These are phyloP conservation scores for Oreonectes daqikongensis DNA, from an alignment of 2,797 vertebrate genomes.

Conservation along the genomic window DNA sequence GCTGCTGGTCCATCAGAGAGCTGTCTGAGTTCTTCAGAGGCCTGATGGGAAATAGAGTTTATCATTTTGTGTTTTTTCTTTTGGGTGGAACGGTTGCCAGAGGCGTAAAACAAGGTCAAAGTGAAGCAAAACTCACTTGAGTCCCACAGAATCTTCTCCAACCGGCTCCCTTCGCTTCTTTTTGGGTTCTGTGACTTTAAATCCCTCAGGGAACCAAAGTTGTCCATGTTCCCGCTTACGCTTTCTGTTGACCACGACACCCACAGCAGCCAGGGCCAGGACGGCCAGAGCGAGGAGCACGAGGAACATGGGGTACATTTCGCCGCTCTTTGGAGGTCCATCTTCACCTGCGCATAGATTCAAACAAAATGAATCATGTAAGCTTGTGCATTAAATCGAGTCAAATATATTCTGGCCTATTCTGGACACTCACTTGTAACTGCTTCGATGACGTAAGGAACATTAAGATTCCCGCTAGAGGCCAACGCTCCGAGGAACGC, in stretches of 20 bases:
- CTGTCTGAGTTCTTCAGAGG: slow-evolving; percentile 91
- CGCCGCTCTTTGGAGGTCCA: slow-evolving; percentile 59
- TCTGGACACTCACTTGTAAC: slow-evolving; percentile 86
- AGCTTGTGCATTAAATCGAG: background rate
- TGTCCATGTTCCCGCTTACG: slow-evolving; percentile 94
- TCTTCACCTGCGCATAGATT: slow-evolving; percentile 77
- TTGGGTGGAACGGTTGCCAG: background rate
- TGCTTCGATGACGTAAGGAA: slow-evolving; percentile 94
- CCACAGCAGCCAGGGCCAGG: slow-evolving; percentile 87
- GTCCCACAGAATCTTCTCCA: slow-evolving; percentile 93
- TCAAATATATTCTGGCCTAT: background rate
- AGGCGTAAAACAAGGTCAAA: too few relatives aligned
- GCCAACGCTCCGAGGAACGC: slow-evolving; percentile 94
- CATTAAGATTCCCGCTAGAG: slow-evolving; percentile 89
- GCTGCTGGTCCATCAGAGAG: slow-evolving; percentile 93
- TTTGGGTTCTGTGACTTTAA: slow-evolving; percentile 93
- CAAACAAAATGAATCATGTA: background rate
- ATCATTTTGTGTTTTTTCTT: background rate
- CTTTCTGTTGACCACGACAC: slow-evolving; percentile 90
- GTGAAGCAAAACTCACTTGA: slow-evolving; percentile 84
- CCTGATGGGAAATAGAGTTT: slow-evolving; percentile 69
- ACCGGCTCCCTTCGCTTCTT: slow-evolving; percentile 94
- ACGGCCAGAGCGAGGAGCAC: slow-evolving; percentile 91
- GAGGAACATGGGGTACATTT: slow-evolving; percentile 80
- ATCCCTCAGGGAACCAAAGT: slow-evolving; percentile 98